Evolutionary conservation across 2,113 vertebrate genomes (phyloP).

Genomic region (Ameiurus melas): DNA sequence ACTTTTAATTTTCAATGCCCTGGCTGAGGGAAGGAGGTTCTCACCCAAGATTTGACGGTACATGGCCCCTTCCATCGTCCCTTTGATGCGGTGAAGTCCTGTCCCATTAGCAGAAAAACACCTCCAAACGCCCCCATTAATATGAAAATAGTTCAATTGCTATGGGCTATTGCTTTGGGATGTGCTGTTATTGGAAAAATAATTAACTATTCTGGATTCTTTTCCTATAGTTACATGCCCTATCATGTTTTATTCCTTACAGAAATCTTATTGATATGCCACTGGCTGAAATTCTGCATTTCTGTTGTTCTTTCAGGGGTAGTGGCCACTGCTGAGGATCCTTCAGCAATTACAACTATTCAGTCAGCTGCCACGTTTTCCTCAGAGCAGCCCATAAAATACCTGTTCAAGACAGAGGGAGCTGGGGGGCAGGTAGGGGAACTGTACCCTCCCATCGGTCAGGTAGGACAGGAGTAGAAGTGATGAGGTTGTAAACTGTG

Average conservation of each 20-base stretch:
- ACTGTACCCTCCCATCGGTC: constrained; percentile 50
- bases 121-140: no score
- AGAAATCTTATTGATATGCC: not conserved
- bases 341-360: constrained; percentile 88
- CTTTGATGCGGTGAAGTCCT: no score
- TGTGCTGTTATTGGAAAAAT: not conserved
- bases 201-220: not conserved
- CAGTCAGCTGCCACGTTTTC: constrained; percentile 88
- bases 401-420: constrained; percentile 90
- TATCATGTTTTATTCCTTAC: not conserved
- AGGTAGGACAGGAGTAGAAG: constrained; percentile 52
- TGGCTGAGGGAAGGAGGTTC: no score
- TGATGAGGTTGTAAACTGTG: constrained; percentile 14
- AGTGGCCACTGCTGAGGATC: constrained; percentile 88
- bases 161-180: not conserved
- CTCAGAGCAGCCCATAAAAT: constrained; percentile 86
- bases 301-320: constrained; percentile 71
- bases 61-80: no score
- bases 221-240: not conserved
- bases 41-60: no score
- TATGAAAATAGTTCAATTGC: not conserved
- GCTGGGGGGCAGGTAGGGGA: constrained; percentile 85
- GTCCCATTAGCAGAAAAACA: no score
- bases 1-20: no score
- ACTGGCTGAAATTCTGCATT: not conserved